Evolutionary conservation across 2,888 invertebrate species (phyloP).

Genomic region (Metallyticus violacea): DNA sequence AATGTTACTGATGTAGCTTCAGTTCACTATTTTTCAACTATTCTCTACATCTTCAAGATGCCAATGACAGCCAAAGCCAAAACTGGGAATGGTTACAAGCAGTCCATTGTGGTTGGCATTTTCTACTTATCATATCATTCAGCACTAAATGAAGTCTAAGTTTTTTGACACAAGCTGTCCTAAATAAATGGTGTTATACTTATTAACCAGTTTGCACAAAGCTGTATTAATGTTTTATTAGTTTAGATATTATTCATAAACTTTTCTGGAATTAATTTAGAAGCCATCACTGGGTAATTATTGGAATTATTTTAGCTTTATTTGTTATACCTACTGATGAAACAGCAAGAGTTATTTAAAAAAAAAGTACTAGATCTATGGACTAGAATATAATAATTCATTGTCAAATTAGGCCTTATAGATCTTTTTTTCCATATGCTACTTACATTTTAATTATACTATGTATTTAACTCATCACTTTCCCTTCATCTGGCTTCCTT

Average conservation of each 20-base stretch:
- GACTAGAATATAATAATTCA: constrained; percentile 31
- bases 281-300: not conserved
- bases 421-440: constrained; percentile 14
- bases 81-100: not conserved
- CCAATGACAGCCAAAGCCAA: not conserved
- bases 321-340: not conserved
- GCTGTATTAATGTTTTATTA: not conserved
- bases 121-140: not conserved
- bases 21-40: not conserved
- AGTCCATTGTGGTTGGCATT: not conserved
- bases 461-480: not conserved
- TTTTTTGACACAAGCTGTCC: not conserved
- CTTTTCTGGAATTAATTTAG: not conserved
- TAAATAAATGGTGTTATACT: not conserved
- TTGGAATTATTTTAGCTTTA: not conserved
- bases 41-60: not conserved
- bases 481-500: not conserved
- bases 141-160: not conserved
- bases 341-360: constrained; percentile 6
- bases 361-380: constrained; percentile 19
- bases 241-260: not conserved
- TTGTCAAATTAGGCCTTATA: constrained; percentile 32
- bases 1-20: not conserved
- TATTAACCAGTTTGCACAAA: not conserved
- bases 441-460: not conserved